These are phyloP conservation scores for Numida meleagris DNA, from an alignment of 2,113 vertebrate genomes.

Conservation along the genomic window DNA sequence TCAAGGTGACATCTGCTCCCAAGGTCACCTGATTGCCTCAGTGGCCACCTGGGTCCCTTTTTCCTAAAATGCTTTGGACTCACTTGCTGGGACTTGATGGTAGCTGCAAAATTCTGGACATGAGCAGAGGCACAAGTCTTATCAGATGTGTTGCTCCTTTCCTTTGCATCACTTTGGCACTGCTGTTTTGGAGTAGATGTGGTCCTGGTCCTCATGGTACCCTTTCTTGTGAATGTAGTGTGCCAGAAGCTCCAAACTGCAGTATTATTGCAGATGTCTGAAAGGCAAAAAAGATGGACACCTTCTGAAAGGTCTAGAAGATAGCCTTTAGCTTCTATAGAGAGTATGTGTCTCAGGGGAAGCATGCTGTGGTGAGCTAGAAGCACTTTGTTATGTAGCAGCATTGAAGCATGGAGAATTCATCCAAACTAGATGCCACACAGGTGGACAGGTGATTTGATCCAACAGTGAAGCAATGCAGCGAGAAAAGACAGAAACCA, in stretches of 20 bases:
- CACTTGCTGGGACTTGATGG: background rate
- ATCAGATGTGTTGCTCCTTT: background rate
- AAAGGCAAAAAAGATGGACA: background rate
- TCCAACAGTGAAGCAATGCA: background rate
- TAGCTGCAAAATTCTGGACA: background rate
- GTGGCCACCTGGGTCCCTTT: background rate
- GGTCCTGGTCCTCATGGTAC: background rate
- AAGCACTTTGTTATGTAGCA: background rate
- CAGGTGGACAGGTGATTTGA: background rate
- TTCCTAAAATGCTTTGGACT: background rate
- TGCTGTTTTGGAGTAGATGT: background rate
- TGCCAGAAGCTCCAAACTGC: background rate
- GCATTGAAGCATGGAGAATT: background rate
- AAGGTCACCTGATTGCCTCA: background rate
- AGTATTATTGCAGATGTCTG: background rate
- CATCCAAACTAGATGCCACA: fast-evolving
- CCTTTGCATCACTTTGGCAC: background rate
- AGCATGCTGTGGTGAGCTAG: background rate
- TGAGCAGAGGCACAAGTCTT: background rate
- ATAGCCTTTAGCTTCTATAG: background rate
- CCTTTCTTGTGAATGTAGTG: background rate
- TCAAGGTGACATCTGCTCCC: background rate
- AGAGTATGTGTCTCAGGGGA: background rate
- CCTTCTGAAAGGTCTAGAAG: background rate
- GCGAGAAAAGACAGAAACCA: background rate